Percentiles rank a stretch among this genome's conserved stretches.
Evolutionary conservation across 2,113 vertebrate species (phyloP).

Genomic region (Meriones unguiculatus): DNA sequence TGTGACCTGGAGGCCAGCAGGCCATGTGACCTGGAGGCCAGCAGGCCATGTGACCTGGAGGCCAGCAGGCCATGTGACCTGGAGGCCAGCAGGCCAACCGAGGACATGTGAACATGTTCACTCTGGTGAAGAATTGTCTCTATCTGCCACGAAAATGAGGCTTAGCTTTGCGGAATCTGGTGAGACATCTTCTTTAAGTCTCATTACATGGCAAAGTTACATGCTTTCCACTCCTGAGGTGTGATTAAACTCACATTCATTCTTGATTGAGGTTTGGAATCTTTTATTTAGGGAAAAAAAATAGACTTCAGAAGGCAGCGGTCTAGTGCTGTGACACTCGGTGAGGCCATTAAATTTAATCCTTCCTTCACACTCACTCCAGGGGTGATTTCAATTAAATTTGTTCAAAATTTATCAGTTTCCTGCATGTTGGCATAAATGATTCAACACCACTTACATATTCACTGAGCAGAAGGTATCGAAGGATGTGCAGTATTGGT

Average conservation of each 20-base stretch:
- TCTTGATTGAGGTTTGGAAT: conserved; percentile 77
- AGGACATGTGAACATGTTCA: background rate
- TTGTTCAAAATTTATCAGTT: conserved; percentile 89
- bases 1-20: background rate
- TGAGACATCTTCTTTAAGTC: conserved; percentile 82
- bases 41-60: background rate
- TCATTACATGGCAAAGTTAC: conserved; percentile 75
- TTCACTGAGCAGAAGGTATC: conserved; percentile 80
- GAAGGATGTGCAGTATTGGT: conserved; percentile 82
- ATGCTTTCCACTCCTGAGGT: conserved; percentile 77
- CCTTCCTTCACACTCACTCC: conserved; percentile 86
- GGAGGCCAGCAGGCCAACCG: background rate
- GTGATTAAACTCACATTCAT: conserved; percentile 82
- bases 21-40: background rate
- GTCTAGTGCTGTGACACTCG: conserved; percentile 60
- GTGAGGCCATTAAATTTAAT: conserved; percentile 86
- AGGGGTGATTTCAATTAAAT: conserved; percentile 91
- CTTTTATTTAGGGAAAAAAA: conserved; percentile 80
- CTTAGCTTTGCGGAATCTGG: conserved; percentile 60
- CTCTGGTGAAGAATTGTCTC: background rate
- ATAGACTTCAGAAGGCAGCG: conserved; percentile 77
- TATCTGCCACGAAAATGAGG: conserved; percentile 5
- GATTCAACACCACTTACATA: conserved; percentile 86
- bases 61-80: background rate
- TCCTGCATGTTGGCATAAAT: conserved; percentile 88